Base-by-base conservation (phyloP, 2,888 invertebrate species). In the Gymnoscelis rufifasciata region DNA sequence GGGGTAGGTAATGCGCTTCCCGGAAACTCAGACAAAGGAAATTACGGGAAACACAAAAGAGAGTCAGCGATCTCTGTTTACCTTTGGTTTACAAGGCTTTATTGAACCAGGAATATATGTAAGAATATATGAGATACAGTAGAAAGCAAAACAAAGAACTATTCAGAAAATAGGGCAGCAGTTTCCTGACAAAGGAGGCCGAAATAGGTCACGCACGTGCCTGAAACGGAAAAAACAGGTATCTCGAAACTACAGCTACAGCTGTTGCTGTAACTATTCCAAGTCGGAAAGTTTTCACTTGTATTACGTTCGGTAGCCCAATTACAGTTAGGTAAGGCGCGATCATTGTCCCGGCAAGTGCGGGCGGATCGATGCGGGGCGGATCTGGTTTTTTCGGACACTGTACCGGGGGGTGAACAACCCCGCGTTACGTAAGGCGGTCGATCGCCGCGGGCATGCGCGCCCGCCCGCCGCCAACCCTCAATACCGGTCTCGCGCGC, bases 341-440 rank as follows among this genome's bases (percentile, higher is more conserved):
- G 51, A 51, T 36, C 54, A 49, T 53, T 48, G 57, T 53, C 47
- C 52, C 47, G 38, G 54, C 29, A 10, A 38, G 35, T 19, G 49
- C 49, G 41, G 36, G 45, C 53, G 62, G 74, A 77, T 77, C 79
- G 84, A 86, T 86, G 71, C 62, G 64, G 76, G 73, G 74, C 73
- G 69, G 77, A 84, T 86, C 83, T 86, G 83, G 84, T 86, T 87
- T 86, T 87, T 88, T 86, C 87, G 87, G 87, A 86, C 86, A 87
- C 72, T 84, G 79, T 83, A 83, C 81, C 82, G 72, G 75, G 78
- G 88, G 88, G 88, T 87, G 87, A 87, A 87, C 84, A 84, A 82
- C 81, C 87, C 54, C 69, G 66, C 68, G 80, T 84, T 87, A 87
- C 74, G 82, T 87, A 86, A 86, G 82, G 62, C 70, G 74, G 78